Evolutionary conservation across 2,113 vertebrate species (phyloP), one percentile per base, ranked within the genome.

Genomic region (Dicrurus megarhynchus): DNA sequence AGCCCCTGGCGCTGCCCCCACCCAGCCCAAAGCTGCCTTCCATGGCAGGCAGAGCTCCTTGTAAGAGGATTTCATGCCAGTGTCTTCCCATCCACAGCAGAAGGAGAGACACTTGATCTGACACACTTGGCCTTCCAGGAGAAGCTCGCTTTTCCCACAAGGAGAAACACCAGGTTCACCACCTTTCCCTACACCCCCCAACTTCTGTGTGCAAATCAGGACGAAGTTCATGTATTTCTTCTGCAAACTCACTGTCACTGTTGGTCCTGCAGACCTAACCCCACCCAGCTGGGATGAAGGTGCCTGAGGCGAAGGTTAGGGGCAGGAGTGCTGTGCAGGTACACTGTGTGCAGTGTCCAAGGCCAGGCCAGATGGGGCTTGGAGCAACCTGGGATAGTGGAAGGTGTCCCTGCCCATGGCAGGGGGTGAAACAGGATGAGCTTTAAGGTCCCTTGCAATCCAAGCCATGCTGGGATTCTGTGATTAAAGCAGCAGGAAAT

Each of bases 1-100:
- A 35, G 61, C 35, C 33, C 53, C 26, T 0, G 0, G 18, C 0
- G 5, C 10, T 50, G 47, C 80, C 49, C 33, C 13, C 30, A 3
- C 65, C 32, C 65, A 23, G 79, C 47, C 53, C 2, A 13, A 20
- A 23, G 50, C 68, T 0, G 0, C 35, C 30, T 33, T 64, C 64
- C 50, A 16, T 0, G 3, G 5, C 20, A 7, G 35, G 39, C 84
- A 79, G n/a, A 23, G 56, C 61, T 61, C 76, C 67, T 37, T 3
- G 3, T 39, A 61, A 56, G 73, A 64, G 74, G 64, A 86, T 74
- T 80, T 47, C 18, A 11, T 44, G 33, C 64, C 0, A 0, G 23
- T 44, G 82, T 16, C 44, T 33, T 42, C 41, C 59, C 61, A 67
- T 59, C 59, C 63, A 14, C 59, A 8, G 60, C 41, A 10, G 19